These are phyloP conservation scores for Erebia ligea DNA, from an alignment of 2,888 invertebrate species.

Conservation along the genomic window DNA sequence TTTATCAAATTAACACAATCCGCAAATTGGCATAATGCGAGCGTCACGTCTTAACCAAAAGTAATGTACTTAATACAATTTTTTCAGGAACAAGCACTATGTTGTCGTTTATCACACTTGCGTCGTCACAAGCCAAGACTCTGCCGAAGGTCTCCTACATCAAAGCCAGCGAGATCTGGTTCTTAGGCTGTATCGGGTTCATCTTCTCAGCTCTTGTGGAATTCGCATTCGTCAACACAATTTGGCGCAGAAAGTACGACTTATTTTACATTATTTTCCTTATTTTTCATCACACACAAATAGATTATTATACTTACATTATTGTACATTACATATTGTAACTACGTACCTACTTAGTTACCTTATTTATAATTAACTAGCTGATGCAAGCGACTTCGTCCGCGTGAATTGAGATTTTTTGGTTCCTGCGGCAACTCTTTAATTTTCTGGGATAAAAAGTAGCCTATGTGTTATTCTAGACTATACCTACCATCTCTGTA, in stretches of 20 bases:
- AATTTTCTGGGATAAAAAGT: no score
- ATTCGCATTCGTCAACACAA: conserved; percentile 94
- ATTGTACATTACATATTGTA: no score
- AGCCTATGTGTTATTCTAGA: no score
- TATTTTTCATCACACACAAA: no score
- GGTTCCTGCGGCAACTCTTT: no score
- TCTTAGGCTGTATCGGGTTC: conserved; percentile 92
- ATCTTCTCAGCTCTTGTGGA: conserved; percentile 93
- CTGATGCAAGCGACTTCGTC: no score
- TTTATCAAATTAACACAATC: conserved; percentile 10
- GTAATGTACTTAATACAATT: background rate
- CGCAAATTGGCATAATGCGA: background rate
- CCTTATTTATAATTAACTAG: no score
- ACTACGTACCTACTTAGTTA: no score
- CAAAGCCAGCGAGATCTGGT: conserved; percentile 95
- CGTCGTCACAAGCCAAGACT: conserved; percentile 92
- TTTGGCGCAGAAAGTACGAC: conserved; percentile 92
- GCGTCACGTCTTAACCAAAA: conserved; percentile 8
- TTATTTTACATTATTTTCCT: no score
- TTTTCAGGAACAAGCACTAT: conserved; percentile 91
- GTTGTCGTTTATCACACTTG: conserved; percentile 93
- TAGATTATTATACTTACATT: no score
- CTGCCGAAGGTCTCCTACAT: conserved; percentile 95
- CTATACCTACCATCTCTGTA: no score
- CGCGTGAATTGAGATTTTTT: no score